Base-by-base conservation (phyloP, 2,113 vertebrate genomes). In the Hepsetus odoe region DNA sequence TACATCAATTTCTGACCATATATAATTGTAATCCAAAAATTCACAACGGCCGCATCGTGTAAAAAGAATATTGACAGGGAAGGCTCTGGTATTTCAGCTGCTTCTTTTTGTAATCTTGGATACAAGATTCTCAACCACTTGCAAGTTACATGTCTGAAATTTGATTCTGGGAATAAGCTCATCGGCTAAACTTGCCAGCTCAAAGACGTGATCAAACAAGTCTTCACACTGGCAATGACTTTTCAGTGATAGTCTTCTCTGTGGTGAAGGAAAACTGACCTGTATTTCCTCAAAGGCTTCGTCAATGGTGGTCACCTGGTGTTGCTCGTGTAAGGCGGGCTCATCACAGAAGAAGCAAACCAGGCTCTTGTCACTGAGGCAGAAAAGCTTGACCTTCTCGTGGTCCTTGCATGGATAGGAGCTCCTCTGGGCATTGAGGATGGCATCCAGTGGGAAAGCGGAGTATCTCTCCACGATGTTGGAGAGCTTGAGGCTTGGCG, bases 281-380 rank as follows among this genome's bases (percentile, higher is more conserved):
- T 99, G 97, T 88, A 99, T 91, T 91, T 99, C 97, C 80, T 98
- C 97, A 12, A 93, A 99, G 12, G 97, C 97, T 0, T 99, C 97
- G 0, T 99, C 97, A 14, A 98, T 94, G 18, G 94, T 95, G 82
- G 97, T 98, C 84, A 99, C 96, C 86, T 98, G 97, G 88, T 99
- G 97, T 90, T 98, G 97, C 89, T 98, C 95, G 55, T 99, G 97
- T 64, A 97, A 72, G 0, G 97, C 95, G 0, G 97, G 96, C 83
- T 98, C 95, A 5, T 99, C 97, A 0, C 97, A 99, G 93, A 99
- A 99, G 92, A 99, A 99, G 88, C 97, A 99, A 85, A 99, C 94
- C 24, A 99, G 91, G 2, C 93, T 94, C 30, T 96, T 96, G 92
- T 99, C 97, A 0, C 93, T 96, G 76, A 99, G 96, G 92, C 97